Evolutionary conservation across 2,888 invertebrate genomes (phyloP), one percentile per base, ranked within the genome.

Genomic region (Altica lythri): DNA sequence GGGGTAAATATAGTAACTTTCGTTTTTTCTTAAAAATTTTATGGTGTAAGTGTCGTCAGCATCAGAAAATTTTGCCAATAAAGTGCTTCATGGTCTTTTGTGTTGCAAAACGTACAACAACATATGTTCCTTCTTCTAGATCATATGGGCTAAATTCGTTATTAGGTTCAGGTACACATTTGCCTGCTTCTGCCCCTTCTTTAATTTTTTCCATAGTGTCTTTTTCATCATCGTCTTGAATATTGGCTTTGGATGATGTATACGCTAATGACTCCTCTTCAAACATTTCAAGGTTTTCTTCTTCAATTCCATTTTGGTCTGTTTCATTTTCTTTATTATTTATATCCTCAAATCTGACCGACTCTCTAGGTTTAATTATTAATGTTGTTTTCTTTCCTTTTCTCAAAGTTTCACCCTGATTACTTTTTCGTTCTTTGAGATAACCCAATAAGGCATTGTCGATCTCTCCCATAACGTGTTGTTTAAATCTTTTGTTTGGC

Each of bases 71-170:
- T 44, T 43, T 32, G n/a, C 32, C 32, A 32, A 45, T 19, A 9
- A 17, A 32, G n/a, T 45, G 32, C 32, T 32, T 45, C 18, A 32
- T 19, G 13, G 17, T 45, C 19, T 45, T 45, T 32, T 34, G 13
- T 16, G 32, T 45, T 17, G 32, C 8, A 45, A 45, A 45, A 18
- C 13, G 10, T 10, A 32, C 4, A 32, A 45, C 30, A 30, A 32
- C 18, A 45, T 45, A 45, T 32, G 32, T 10, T n/a, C 17, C 45
- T 32, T 45, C 32, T 32, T 32, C 32, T 32, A 30, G 18, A 18
- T 45, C 29, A 27, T 43, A 14, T 43, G 43, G 29, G 25, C 16
- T 27, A 29, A 43, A 29, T 29, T 32, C 32, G 8, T 32, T 32
- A 32, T 32, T 32, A 32, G 32, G 32, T 32, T 32, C 32, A 32